Evolutionary conservation across 2,113 vertebrate species (phyloP).

Genomic region (Siniperca knerii): DNA sequence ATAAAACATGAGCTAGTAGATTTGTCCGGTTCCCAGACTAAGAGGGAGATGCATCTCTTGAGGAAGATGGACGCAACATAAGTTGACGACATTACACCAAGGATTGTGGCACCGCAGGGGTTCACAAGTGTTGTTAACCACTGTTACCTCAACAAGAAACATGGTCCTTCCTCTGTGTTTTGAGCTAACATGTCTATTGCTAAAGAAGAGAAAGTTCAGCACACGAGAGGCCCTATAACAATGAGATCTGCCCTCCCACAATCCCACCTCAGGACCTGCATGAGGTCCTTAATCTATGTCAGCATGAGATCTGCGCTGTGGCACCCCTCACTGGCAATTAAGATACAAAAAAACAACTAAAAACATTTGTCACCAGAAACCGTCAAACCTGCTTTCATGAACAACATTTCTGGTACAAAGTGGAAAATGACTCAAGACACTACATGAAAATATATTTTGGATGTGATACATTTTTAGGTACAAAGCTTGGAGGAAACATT

Average conservation of each 20-base stretch:
- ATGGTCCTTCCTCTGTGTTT: too few relatives aligned
- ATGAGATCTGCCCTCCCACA: not conserved
- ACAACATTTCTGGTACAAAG: not conserved
- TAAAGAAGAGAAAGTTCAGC: constrained; percentile 2
- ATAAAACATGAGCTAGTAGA: too few relatives aligned
- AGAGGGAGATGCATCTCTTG: too few relatives aligned
- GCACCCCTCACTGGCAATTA: not conserved
- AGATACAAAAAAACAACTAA: constrained; percentile 9
- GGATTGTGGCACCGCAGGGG: too few relatives aligned
- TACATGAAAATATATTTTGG: not conserved
- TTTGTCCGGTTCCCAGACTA: too few relatives aligned
- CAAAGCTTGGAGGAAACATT: not conserved
- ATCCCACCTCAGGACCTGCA: not conserved
- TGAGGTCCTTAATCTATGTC: constrained; percentile 16
- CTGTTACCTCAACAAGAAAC: too few relatives aligned
- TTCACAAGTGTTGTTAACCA: too few relatives aligned
- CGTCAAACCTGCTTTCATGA: constrained; percentile 5
- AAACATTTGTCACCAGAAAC: not conserved
- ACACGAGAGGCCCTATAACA: not conserved
- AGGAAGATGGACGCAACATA: too few relatives aligned
- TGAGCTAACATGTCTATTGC: too few relatives aligned
- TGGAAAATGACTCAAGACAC: not conserved
- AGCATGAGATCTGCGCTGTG: not conserved
- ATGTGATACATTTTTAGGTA: not conserved
- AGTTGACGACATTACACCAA: too few relatives aligned